Conservation (phyloP, 1,140 invertebrate genomes). For the Planococcus citri region DNA sequence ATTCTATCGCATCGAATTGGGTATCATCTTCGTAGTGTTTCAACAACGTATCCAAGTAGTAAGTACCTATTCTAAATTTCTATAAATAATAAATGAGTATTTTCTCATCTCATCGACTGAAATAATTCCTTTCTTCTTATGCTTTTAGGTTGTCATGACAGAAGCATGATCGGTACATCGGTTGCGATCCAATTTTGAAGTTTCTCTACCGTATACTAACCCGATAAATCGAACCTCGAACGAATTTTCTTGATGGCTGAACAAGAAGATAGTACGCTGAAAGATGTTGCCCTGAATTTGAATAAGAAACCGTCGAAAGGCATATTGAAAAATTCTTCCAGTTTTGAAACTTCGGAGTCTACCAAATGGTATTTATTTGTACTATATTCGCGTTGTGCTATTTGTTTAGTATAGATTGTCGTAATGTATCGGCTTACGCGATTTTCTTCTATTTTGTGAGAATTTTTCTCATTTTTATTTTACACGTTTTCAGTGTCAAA, state of each 20-base stretch:
- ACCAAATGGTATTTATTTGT: slow-evolving; percentile 32
- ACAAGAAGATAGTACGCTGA: background rate
- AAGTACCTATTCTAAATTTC: no score
- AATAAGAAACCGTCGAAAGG: slow-evolving; percentile 72
- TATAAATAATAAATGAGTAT: no score
- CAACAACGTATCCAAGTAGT: no score
- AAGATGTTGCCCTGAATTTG: slow-evolving; percentile 36
- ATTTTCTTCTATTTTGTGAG: background rate
- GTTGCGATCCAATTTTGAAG: no score
- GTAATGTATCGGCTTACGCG: background rate
- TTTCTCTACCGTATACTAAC: no score
- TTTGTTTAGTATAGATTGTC: background rate
- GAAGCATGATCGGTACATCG: no score
- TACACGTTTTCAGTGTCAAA: slow-evolving; percentile 18
- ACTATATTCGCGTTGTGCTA: background rate
- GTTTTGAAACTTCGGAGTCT: slow-evolving; percentile 62
- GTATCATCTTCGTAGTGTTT: no score
- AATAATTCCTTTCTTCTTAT: no score
- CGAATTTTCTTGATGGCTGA: slow-evolving; percentile 22
- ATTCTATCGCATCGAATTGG: no score
- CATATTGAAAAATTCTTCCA: slow-evolving; percentile 81
- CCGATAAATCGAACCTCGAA: no score
- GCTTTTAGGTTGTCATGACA: no score
- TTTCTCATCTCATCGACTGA: no score
- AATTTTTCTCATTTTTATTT: background rate